Conservation (phyloP, 2,888 invertebrate species). For the Tinea semifulvella region DNA sequence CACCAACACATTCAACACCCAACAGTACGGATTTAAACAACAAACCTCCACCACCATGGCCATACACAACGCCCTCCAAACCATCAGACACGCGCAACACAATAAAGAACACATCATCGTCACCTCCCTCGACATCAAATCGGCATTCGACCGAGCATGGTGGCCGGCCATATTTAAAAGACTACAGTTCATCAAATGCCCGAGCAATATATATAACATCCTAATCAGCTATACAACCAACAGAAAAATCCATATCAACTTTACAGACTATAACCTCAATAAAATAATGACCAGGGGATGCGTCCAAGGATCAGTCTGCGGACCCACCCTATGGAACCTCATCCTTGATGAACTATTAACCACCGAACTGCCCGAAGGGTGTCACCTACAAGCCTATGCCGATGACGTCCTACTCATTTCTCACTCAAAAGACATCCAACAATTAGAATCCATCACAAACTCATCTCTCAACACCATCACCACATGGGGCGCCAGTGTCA, state of each 20-base stretch:
- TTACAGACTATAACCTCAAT: conserved; percentile 11
- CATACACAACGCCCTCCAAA: conserved; percentile 12
- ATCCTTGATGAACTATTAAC: conserved; percentile 22
- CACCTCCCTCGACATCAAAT: conserved; percentile 17
- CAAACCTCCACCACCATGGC: conserved; percentile 20
- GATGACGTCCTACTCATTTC: conserved; percentile 12
- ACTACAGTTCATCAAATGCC: conserved; percentile 18
- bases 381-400: conserved; percentile 10
- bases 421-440: too few species aligned
- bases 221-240: conserved; percentile 19
- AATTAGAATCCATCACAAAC: too few species aligned
- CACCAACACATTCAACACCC: neutral
- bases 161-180: conserved; percentile 18
- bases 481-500: too few species aligned
- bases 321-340: conserved; percentile 23
- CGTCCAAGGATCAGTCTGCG: conserved; percentile 23
- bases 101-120: conserved; percentile 13
- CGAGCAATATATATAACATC: conserved; percentile 19
- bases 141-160: conserved; percentile 15
- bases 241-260: conserved; percentile 16
- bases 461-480: too few species aligned
- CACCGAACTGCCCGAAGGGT: neutral
- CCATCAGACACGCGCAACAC: conserved; percentile 3
- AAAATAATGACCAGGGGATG: conserved; percentile 22
- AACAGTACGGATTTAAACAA: conserved; percentile 21